Evolutionary conservation across 2,113 vertebrate species (phyloP).

Genomic region (Prunella himalayana): DNA sequence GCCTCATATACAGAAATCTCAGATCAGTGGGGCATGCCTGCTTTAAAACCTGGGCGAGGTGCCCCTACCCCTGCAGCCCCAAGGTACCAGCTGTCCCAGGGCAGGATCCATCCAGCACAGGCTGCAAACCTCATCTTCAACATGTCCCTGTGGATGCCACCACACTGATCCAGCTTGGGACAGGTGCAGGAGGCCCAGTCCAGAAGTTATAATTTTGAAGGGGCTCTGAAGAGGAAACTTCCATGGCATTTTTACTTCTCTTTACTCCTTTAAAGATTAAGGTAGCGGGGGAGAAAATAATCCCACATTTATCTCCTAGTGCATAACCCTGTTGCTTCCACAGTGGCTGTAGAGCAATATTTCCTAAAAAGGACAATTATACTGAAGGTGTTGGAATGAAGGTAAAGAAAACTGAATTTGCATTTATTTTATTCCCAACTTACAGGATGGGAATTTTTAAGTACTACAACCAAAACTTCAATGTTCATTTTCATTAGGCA

Average conservation of each 20-base stretch:
- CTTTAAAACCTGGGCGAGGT: not conserved
- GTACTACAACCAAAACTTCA: not conserved
- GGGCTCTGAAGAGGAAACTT: not conserved
- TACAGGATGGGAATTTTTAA: not conserved
- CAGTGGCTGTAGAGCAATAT: not conserved
- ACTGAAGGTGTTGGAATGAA: not conserved
- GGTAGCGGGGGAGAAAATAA: not conserved
- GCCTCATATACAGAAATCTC: not conserved
- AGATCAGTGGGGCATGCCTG: not conserved
- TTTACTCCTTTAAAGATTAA: not conserved
- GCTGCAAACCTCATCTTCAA: not conserved
- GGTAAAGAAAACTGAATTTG: not conserved
- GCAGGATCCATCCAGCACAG: fast-evolving
- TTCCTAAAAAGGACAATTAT: not conserved
- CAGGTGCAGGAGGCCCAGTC: not conserved
- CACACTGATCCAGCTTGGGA: not conserved
- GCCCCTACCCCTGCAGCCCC: not conserved
- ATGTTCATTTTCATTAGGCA: not conserved
- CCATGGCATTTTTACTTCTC: not conserved
- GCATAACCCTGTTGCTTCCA: not conserved
- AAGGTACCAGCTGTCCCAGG: not conserved
- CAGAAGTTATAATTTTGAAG: not conserved
- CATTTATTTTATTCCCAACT: not conserved
- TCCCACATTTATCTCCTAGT: not conserved
- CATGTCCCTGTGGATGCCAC: fast-evolving